Percentiles rank a stretch among this genome's conserved stretches.
Conservation (phyloP, 1,140 invertebrate genomes). For the Papilio dardanus region DNA sequence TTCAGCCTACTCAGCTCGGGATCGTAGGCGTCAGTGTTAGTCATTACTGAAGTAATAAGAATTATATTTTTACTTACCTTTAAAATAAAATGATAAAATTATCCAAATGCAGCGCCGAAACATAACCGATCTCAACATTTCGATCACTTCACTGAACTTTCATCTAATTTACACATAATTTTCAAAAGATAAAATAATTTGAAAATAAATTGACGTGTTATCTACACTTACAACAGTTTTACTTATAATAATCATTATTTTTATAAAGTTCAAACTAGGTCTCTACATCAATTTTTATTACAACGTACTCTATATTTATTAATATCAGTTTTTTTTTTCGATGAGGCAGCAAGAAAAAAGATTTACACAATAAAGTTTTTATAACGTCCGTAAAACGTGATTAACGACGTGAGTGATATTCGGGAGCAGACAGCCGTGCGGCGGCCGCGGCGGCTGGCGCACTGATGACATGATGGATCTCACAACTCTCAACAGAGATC, state of each 20-base stretch:
- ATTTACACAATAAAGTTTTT: slow-evolving; percentile 66
- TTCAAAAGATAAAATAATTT: background rate
- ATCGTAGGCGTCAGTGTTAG: no score
- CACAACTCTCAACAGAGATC: background rate
- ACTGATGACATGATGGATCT: slow-evolving; percentile 52
- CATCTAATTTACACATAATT: background rate
- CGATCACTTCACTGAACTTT: slow-evolving; percentile 22
- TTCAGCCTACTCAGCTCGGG: background rate
- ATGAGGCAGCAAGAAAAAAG: slow-evolving; percentile 40
- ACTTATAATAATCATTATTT: background rate
- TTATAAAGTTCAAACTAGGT: background rate
- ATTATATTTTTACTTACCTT: slow-evolving; percentile 39
- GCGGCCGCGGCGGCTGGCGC: slow-evolving; percentile 56
- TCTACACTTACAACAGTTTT: background rate
- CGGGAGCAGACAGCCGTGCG: slow-evolving; percentile 49
- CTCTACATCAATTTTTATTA: slow-evolving; percentile 36
- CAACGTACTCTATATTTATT: slow-evolving; percentile 38
- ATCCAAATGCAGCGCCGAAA: slow-evolving; percentile 40
- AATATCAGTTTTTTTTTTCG: slow-evolving; percentile 40
- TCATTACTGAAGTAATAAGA: background rate
- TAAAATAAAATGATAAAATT: slow-evolving; percentile 39
- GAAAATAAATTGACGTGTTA: background rate
- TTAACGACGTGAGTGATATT: slow-evolving; percentile 62
- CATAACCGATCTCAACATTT: slow-evolving; percentile 12
- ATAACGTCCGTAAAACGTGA: slow-evolving; percentile 65